Evolutionary conservation across 2,888 invertebrate genomes (phyloP).

Genomic region (Apamea anceps): DNA sequence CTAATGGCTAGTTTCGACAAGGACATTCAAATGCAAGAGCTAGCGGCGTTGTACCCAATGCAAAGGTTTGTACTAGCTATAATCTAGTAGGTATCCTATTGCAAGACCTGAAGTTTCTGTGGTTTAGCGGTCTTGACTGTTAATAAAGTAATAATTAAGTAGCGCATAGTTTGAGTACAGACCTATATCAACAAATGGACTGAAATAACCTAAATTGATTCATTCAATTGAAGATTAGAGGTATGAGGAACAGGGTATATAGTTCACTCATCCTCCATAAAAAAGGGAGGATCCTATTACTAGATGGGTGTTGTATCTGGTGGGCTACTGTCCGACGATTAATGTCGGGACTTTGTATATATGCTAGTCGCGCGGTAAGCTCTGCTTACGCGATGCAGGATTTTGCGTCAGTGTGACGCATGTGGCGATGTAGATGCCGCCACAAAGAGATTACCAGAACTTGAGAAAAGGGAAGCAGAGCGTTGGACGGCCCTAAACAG

Average conservation of each 20-base stretch:
- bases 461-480: neutral
- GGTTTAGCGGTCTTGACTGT: neutral
- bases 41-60: slow-evolving; percentile 9
- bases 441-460: neutral
- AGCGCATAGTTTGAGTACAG: neutral
- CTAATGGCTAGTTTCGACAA: slow-evolving; percentile 62
- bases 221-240: neutral
- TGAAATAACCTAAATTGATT: neutral
- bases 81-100: neutral
- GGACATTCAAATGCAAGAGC: slow-evolving; percentile 41
- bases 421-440: no score
- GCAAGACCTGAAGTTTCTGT: neutral
- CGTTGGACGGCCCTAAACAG: neutral
- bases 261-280: no score
- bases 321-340: no score
- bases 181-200: neutral
- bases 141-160: neutral
- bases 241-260: no score
- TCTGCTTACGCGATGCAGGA: no score
- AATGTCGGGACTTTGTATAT: no score
- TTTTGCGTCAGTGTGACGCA: no score
- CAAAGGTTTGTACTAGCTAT: slow-evolving; percentile 47
- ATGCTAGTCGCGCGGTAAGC: no score
- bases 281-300: no score
- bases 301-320: no score